Conservation (phyloP, 2,888 invertebrate genomes). For the Meandrusa payeni region DNA sequence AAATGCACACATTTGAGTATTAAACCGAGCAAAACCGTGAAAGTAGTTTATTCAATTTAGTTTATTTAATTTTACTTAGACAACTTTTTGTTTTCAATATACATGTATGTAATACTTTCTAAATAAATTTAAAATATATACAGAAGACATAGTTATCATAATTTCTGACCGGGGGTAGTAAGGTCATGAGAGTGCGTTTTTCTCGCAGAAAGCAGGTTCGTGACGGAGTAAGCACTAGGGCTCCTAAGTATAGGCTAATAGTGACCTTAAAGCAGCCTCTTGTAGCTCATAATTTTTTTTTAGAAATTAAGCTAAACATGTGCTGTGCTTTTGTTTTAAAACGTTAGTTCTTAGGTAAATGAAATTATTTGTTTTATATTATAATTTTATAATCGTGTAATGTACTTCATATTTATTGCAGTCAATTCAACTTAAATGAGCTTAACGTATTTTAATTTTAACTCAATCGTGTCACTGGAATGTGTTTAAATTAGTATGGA, state of each 20-base stretch:
- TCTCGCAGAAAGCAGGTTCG: too few relatives aligned
- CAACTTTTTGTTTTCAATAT: too few relatives aligned
- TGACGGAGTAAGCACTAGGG: conserved; percentile 58
- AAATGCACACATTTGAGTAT: too few relatives aligned
- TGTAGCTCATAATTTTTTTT: conserved; percentile 69
- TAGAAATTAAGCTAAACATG: conserved; percentile 77
- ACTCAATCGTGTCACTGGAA: conserved; percentile 37
- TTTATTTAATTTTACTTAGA: too few relatives aligned
- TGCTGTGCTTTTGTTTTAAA: conserved; percentile 80
- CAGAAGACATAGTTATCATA: too few relatives aligned
- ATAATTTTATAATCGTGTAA: conserved; percentile 57
- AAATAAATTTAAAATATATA: too few relatives aligned
- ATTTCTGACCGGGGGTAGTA: too few relatives aligned
- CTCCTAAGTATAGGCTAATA: conserved; percentile 70
- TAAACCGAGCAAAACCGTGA: too few relatives aligned
- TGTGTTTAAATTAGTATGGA: conserved; percentile 50
- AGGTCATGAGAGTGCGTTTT: too few relatives aligned
- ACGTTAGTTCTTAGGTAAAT: conserved; percentile 72
- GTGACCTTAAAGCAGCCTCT: conserved; percentile 58
- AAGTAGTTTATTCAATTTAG: too few relatives aligned
- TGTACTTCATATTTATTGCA: conserved; percentile 70
- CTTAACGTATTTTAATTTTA: conserved; percentile 51
- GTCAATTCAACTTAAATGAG: conserved; percentile 63
- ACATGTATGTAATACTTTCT: too few relatives aligned
- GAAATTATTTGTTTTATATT: conserved; percentile 68